These are phyloP conservation scores for Philopedon plagiatum DNA, from an alignment of 2,888 invertebrate genomes.

Conservation along the genomic window DNA sequence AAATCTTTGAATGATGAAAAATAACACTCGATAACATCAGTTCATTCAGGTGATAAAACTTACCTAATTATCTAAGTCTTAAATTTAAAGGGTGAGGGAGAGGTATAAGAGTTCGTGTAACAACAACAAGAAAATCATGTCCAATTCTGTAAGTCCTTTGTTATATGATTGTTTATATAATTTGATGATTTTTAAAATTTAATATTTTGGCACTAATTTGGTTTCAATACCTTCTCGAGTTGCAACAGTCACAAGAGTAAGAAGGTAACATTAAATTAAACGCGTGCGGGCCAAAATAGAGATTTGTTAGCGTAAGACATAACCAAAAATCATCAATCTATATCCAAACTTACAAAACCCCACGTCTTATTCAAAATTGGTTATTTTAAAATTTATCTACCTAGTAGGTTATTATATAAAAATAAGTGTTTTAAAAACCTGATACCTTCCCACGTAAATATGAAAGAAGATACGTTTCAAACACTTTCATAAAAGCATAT, in stretches of 20 bases:
- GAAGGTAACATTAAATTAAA: too few species aligned
- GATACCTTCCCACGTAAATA: neutral
- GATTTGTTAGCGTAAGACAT: neutral
- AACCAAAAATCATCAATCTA: neutral
- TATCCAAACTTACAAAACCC: neutral
- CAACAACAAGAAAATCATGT: slow-evolving; percentile 13
- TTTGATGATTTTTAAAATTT: neutral
- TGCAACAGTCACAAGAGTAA: too few species aligned
- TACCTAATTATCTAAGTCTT: slow-evolving; percentile 1
- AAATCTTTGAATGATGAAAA: neutral
- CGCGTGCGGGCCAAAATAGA: too few species aligned
- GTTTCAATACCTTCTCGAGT: too few species aligned
- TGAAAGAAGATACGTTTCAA: too few species aligned
- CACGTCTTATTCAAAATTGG: neutral
- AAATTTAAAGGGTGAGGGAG: slow-evolving; percentile 4
- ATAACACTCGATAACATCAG: neutral
- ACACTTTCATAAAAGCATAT: too few species aligned
- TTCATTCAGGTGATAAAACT: neutral
- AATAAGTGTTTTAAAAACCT: neutral
- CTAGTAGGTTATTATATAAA: slow-evolving; percentile 4
- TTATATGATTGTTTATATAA: neutral
- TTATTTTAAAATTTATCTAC: neutral
- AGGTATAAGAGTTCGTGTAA: slow-evolving; percentile 8
- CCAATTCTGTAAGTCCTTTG: neutral
- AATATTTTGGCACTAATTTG: too few species aligned